Percentiles rank a stretch among this genome's conserved stretches.
These are phyloP conservation scores for Montipora cactus DNA, from an alignment of 64 coral and sea anemone genomes.

Conservation along the genomic window DNA sequence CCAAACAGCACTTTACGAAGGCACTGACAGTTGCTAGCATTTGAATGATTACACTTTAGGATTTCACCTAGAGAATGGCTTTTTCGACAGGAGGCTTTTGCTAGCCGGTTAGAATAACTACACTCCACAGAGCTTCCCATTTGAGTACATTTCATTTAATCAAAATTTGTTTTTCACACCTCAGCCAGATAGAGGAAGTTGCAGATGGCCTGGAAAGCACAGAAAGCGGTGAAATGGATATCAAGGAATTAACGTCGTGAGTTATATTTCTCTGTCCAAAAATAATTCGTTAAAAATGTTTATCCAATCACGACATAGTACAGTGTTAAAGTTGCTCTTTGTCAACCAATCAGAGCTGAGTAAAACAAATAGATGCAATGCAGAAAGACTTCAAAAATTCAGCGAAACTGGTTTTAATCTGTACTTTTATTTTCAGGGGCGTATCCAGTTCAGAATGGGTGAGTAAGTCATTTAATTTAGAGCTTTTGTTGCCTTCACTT, in stretches of 20 bases:
- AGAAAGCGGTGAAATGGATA: conserved; percentile 23
- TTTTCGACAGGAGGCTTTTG: too few species aligned
- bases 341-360: background rate
- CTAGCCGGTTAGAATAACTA: too few species aligned
- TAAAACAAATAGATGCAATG: too few species aligned
- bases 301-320: too few species aligned
- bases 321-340: background rate
- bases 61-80: too few species aligned
- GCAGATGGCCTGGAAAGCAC: conserved; percentile 34
- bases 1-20: too few species aligned
- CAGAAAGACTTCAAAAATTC: background rate
- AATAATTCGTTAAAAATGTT: too few species aligned
- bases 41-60: too few species aligned
- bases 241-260: conserved; percentile 65
- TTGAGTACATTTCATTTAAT: background rate
- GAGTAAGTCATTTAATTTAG: background rate
- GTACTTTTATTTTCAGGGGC: conserved; percentile 10
- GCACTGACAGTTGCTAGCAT: too few species aligned
- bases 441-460: conserved; percentile 71
- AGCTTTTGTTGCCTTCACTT: background rate
- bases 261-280: background rate
- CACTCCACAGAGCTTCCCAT: too few species aligned
- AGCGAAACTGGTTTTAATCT: background rate
- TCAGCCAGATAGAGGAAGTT: conserved; percentile 31
- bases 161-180: background rate